Evolutionary conservation across 2,113 vertebrate genomes (phyloP).

Genomic region (Vicugna pacos): DNA sequence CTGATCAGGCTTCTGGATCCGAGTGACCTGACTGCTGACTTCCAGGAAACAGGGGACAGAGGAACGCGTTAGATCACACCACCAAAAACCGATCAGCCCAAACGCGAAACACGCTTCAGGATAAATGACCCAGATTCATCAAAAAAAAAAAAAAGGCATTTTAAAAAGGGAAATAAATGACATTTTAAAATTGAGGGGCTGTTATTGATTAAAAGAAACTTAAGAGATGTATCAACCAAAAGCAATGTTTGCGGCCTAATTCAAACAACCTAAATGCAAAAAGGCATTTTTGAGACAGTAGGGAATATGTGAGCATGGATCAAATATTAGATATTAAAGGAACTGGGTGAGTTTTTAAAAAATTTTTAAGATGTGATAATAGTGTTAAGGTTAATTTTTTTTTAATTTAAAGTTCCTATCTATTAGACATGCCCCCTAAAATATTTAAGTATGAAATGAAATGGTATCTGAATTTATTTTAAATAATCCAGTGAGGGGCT

Average conservation of each 20-base stretch:
- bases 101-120: neutral
- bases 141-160: neutral
- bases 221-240: neutral
- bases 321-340: slow-evolving; percentile 16
- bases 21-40: neutral
- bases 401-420: neutral
- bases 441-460: neutral
- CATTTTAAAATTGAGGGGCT: neutral
- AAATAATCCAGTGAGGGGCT: neutral
- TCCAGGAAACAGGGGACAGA: slow-evolving; percentile 59
- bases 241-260: neutral
- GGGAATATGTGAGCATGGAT: neutral
- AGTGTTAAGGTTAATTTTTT: neutral
- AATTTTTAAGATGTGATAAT: neutral
- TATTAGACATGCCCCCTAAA: neutral
- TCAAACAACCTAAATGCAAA: neutral
- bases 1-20: neutral
- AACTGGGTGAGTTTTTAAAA: neutral
- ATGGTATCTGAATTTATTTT: slow-evolving; percentile 38
- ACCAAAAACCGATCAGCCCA: neutral
- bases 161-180: neutral
- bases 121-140: neutral
- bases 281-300: neutral
- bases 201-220: neutral
- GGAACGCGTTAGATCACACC: neutral